Evolutionary conservation across 1,140 invertebrate genomes (phyloP).

Genomic region (Drosophila triauraria): DNA sequence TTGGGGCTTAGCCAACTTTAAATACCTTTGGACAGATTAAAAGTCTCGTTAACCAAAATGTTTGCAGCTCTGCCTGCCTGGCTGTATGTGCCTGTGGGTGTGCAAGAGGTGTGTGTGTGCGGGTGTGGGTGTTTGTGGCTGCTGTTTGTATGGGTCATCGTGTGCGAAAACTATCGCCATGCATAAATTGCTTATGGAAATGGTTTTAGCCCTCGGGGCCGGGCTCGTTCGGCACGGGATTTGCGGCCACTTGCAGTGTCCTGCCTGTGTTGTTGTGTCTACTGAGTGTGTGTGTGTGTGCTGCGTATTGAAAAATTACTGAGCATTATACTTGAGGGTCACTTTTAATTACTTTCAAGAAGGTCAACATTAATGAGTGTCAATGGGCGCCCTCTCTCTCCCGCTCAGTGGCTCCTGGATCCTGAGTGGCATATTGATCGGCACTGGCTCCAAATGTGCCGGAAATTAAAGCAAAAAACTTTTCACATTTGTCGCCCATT

Average conservation of each 20-base stretch:
- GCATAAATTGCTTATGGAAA: constrained; percentile 64
- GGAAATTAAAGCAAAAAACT: constrained; percentile 80
- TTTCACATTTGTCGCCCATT: constrained; percentile 80
- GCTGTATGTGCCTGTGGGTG: constrained; percentile 11
- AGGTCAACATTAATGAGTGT: constrained; percentile 82
- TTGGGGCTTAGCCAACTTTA: constrained; percentile 83
- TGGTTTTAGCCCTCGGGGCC: constrained; percentile 21
- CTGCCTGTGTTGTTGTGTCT: not conserved
- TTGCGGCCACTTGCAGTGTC: constrained; percentile 22
- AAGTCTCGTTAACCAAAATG: constrained; percentile 83
- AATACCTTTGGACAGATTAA: constrained; percentile 85
- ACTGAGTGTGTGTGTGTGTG: not conserved
- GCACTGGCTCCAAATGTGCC: constrained; percentile 42
- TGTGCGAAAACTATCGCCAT: constrained; percentile 54
- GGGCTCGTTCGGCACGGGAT: not conserved
- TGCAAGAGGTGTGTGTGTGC: constrained; percentile 5
- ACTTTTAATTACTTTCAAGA: constrained; percentile 84
- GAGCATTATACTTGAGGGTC: constrained; percentile 75
- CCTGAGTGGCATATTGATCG: constrained; percentile 61
- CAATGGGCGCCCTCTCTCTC: constrained; percentile 22
- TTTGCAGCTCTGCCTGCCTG: constrained; percentile 51
- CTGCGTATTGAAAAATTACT: constrained; percentile 73
- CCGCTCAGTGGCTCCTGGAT: not conserved
- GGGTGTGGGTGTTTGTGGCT: constrained; percentile 1
- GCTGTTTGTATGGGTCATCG: constrained; percentile 22